phyloP scores from a whole-genome alignment of 2,888 invertebrate species.

The Drosophila anomalata region DNA sequence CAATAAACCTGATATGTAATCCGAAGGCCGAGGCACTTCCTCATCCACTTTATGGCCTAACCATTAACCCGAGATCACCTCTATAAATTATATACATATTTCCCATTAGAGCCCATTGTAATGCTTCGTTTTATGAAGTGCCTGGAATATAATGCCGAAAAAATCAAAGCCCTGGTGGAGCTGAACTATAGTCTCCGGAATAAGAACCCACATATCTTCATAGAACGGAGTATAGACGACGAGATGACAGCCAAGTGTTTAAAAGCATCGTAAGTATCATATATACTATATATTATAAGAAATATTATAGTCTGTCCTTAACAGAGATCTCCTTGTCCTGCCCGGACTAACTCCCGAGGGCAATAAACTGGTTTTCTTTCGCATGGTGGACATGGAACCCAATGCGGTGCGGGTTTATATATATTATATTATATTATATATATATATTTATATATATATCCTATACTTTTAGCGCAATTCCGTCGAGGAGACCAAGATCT shows the following conservation, averaged over 20 bases:
- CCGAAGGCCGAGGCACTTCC: slow-evolving; percentile 11
- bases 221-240: slow-evolving; percentile 84
- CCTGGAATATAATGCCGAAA: slow-evolving; percentile 70
- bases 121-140: slow-evolving; percentile 78
- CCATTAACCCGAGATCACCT: background rate
- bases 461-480: slow-evolving; percentile 63
- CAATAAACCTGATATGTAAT: slow-evolving; percentile 12
- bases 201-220: slow-evolving; percentile 85
- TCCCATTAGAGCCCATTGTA: slow-evolving; percentile 66
- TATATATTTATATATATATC: background rate
- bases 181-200: slow-evolving; percentile 84
- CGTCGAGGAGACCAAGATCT: slow-evolving; percentile 74
- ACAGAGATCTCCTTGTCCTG: slow-evolving; percentile 71
- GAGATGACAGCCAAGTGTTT: slow-evolving; percentile 62
- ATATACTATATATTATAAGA: background rate
- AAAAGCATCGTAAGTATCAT: slow-evolving; percentile 56
- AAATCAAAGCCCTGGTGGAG: slow-evolving; percentile 77
- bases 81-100: background rate
- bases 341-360: slow-evolving; percentile 79
- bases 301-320: background rate
- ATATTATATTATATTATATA: background rate
- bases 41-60: background rate
- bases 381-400: slow-evolving; percentile 72
- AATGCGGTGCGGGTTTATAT: slow-evolving; percentile 57
- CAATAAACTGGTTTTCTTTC: slow-evolving; percentile 66